Evolutionary conservation across 2,113 vertebrate genomes (phyloP).

Genomic region (Plotosus lineatus): DNA sequence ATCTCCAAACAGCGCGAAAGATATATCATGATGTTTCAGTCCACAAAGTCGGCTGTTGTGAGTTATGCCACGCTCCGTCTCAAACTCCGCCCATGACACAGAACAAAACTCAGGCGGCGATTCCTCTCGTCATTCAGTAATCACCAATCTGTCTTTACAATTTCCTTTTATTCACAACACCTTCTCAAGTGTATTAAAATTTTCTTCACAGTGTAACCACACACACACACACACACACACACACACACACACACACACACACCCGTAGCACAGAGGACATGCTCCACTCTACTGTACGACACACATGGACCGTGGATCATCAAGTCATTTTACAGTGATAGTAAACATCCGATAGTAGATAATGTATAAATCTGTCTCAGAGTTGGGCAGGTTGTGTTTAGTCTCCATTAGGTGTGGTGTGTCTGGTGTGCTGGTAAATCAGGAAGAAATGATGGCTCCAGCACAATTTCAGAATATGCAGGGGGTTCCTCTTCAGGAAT

Average conservation of each 20-base stretch:
- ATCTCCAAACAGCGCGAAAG: no score
- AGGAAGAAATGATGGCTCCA: no score
- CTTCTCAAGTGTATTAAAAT: background rate
- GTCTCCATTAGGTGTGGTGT: no score
- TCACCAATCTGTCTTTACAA: background rate
- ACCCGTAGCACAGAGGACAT: background rate
- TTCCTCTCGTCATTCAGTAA: background rate
- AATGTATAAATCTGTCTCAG: background rate
- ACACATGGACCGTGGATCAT: background rate
- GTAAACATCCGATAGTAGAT: background rate
- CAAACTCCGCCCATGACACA: background rate
- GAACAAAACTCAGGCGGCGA: background rate
- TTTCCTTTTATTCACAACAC: background rate
- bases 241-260: slow-evolving; percentile 5
- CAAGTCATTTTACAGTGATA: background rate
- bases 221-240: background rate
- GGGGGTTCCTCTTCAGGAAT: no score
- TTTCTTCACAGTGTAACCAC: background rate
- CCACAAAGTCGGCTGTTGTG: no score
- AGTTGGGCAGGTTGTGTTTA: no score
- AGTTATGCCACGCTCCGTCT: background rate
- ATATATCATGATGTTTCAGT: no score
- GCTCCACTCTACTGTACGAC: background rate
- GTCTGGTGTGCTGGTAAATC: no score
- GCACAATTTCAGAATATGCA: no score